A percentile compares a stretch with the other conserved stretches of the same genome.
These are phyloP conservation scores for Tenthredo notha DNA, from an alignment of 2,888 invertebrate genomes.

Conservation along the genomic window DNA sequence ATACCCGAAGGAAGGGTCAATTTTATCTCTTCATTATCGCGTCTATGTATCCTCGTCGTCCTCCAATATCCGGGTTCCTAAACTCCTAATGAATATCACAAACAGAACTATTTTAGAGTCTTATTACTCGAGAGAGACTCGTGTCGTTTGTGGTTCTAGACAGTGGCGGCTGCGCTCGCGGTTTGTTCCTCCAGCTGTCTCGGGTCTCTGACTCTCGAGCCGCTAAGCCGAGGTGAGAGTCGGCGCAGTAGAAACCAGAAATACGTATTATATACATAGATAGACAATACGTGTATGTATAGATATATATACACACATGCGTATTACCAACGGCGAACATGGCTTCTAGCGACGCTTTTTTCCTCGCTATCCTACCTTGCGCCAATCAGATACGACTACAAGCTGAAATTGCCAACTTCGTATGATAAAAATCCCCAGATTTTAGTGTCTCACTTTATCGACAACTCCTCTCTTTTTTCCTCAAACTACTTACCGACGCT, in stretches of 20 bases:
- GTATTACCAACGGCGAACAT: neutral
- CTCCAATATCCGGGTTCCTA: neutral
- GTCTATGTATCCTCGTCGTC: neutral
- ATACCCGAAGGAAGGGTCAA: neutral
- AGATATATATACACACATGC: neutral
- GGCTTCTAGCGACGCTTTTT: neutral
- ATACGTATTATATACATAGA: neutral
- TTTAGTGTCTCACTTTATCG: neutral
- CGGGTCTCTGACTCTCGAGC: conserved; percentile 19
- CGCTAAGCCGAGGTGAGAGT: neutral
- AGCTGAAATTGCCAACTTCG: neutral
- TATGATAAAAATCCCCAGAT: neutral
- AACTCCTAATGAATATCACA: neutral
- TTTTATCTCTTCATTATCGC: conserved; percentile 29
- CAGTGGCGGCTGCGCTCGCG: neutral
- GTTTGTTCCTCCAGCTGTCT: conserved; percentile 18
- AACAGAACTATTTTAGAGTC: neutral
- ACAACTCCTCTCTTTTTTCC: neutral
- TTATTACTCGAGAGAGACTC: neutral
- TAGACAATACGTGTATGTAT: neutral
- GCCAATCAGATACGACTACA: neutral
- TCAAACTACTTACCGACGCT: neutral
- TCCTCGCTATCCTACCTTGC: neutral
- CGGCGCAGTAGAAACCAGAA: conserved; percentile 35
- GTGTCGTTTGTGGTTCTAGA: neutral